Base-by-base conservation (phyloP, 1,140 invertebrate species). In the Pomacea maculata region DNA sequence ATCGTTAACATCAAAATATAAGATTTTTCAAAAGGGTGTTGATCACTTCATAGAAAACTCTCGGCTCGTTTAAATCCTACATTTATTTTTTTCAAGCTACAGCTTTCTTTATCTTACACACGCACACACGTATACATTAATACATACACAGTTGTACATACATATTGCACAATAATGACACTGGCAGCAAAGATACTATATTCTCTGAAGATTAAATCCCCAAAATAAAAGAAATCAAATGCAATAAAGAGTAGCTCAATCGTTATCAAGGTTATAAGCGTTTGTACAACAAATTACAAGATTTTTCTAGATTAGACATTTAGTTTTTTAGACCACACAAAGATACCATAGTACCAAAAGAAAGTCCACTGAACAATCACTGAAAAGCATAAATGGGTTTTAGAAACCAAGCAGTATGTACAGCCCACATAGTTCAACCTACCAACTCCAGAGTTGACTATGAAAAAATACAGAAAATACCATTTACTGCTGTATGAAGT, bases 401-500 rank as follows among this genome's bases (percentile, higher is more conserved):
- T 55, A 8, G n/a, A 77, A 29, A 63, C 2, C 19, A 19, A 79
- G 12, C 21, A 64, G 8, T 57, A 34, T 15, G 71, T 52, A 61
- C n/a, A 29, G 70, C 14, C 15, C 54, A 74, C 68, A n/a, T 64
- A 19, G 71, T 57, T 63, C 65, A 25, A 81, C 80, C 54, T 81
- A 81, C 80, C 80, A 54, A 81, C 54, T 71, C 80, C 80, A 29
- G 80, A 81, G 75, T 81, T 81, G 52, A 78, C 80, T 81, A 67
- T n/a, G 55, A 17, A 68, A 78, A 21, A 70, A 67, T 34, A 57
- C 71, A 29, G 10, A 77, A 55, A 78, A 64, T 10, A 68, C 2
- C n/a, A 25, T 12, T 25, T n/a, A 21, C n/a, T 61, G 29, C 17
- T 15, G 63, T 52, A 75, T 75, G 54, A 21, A 52, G 17, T 45